Base-by-base conservation (phyloP, 1,140 invertebrate species). In the Lucilia cuprina region DNA sequence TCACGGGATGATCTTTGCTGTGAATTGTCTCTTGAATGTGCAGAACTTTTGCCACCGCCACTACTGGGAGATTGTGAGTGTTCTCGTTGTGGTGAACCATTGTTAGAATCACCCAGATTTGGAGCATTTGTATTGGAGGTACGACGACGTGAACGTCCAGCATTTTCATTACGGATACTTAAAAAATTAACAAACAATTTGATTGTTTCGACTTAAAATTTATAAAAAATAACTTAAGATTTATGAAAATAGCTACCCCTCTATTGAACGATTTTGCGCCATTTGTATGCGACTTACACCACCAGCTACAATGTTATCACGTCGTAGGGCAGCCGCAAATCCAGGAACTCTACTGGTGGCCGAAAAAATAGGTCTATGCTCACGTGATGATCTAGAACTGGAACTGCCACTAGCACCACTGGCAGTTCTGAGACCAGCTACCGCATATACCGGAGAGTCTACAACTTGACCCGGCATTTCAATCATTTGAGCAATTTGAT, bases 401-500 rank as follows among this genome's bases (percentile, higher is more conserved):
- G 41, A 91, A 88, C 85, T 17, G 89, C 83, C 5, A 88, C 86
- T 87, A 1, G 84, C 83, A 25, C 85, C 83, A 49, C 83, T 82
- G 89, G 92, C 65, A 87, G 88, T 41, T 89, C 91, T 14, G 89
- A 87, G 21, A 87, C 91, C 82, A 87, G 88, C 86, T 5, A 91
- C 83, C 85, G 91, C 84, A 87, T 91, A 87, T 86, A 89, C 86
- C n/a, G 93, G 93, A 65, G 91, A 95, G 86, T 88, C 94, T 87
- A 92, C 92, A 89, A 89, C 93, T 92, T 85, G 95, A 87, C 93
- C 94, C 0, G 93, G 93, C 84, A 99, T 96, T 88, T 99, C 98
- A 8, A 99, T 92, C 12, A 99, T 92, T 75, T 95, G 94, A 8
- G 97, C 98, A 83, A 99, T 99, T 91, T 98, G 96, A 87, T 96